Conservation (phyloP, 2,113 vertebrate genomes). For the Spizaetus ornatus region DNA sequence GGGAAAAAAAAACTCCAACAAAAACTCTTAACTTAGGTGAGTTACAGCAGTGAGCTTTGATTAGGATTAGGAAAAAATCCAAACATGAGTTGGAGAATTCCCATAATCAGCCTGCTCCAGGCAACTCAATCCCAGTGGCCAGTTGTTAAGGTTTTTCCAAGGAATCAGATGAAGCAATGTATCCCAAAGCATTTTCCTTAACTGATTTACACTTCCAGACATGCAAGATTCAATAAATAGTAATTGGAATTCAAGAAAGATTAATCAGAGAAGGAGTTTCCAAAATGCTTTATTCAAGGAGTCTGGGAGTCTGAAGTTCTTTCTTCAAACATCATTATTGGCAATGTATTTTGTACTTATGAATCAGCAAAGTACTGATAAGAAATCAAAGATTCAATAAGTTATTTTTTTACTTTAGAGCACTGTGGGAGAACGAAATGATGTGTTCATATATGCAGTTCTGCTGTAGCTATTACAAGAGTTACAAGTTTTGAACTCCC, state of each 20-base stretch:
- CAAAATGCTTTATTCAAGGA: neutral
- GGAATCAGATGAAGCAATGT: neutral
- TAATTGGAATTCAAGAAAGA: neutral
- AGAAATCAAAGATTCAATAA: neutral
- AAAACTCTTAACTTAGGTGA: neutral
- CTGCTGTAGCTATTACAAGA: neutral
- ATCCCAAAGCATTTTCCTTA: neutral
- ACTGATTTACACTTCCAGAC: neutral
- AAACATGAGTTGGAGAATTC: neutral
- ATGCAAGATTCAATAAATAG: neutral
- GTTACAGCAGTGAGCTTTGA: neutral
- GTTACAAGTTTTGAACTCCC: neutral
- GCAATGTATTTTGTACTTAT: neutral
- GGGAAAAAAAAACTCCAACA: neutral
- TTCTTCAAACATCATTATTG: neutral
- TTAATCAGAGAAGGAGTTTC: neutral
- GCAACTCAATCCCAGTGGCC: neutral
- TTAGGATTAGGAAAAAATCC: neutral
- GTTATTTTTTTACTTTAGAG: neutral
- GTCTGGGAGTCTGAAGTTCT: neutral
- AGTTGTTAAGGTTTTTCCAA: neutral
- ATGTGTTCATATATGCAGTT: fast-evolving
- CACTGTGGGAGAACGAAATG: neutral
- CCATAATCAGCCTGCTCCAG: neutral
- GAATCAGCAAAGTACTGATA: neutral